Evolutionary conservation across 2,113 vertebrate species (phyloP).

Genomic region (Myanophis thanlyinensis): DNA sequence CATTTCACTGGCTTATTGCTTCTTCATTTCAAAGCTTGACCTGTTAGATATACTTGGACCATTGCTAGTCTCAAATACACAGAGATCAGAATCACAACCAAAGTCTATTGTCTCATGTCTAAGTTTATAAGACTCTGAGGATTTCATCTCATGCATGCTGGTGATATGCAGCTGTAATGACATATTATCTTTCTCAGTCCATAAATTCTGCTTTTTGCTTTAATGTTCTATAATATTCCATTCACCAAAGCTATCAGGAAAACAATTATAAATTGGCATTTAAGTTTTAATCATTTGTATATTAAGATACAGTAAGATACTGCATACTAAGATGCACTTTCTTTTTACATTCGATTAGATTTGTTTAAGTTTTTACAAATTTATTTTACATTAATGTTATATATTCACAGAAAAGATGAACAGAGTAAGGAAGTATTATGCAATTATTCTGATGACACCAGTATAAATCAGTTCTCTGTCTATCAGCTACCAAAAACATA

Average conservation of each 20-base stretch:
- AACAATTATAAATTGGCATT: fast-evolving
- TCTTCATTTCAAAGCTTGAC: conserved; percentile 86
- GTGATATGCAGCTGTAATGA: not conserved
- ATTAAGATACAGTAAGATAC: fast-evolving
- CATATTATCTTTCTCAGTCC: not conserved
- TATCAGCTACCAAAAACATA: not conserved
- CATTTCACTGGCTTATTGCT: conserved; percentile 99
- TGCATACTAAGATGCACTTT: too few relatives aligned
- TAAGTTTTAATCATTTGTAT: fast-evolving
- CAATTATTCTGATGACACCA: not conserved
- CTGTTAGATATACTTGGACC: conserved; percentile 75
- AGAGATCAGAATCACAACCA: conserved; percentile 60
- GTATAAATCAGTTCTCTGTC: not conserved
- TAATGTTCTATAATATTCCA: fast-evolving
- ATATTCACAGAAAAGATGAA: not conserved
- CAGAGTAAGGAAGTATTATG: not conserved
- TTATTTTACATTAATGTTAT: not conserved
- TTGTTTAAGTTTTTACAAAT: not conserved
- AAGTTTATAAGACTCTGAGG: conserved; percentile 17
- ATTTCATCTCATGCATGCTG: conserved; percentile 16
- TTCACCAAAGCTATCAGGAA: not conserved
- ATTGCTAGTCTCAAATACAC: conserved; percentile 70
- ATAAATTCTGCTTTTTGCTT: fast-evolving
- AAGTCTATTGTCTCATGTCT: conserved; percentile 44
- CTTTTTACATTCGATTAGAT: not conserved